Conservation (phyloP, 2,113 vertebrate species). For the Ifrita kowaldi region DNA sequence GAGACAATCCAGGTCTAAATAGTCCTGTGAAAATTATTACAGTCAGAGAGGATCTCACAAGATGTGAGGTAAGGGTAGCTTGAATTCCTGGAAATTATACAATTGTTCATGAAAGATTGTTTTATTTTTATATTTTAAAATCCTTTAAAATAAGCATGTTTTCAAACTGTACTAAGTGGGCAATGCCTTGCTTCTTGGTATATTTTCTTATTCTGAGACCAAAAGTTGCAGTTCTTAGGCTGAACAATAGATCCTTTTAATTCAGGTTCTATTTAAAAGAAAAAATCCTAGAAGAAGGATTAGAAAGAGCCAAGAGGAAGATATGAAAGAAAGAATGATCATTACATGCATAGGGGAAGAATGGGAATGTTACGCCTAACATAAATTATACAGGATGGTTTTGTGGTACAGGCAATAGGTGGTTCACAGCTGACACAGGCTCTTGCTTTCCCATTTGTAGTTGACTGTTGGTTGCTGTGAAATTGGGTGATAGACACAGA, state of each 20-base stretch:
- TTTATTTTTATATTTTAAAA: slow-evolving; percentile 46
- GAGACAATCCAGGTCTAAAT: neutral
- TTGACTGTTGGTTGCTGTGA: neutral
- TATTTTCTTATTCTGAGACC: neutral
- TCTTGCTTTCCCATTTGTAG: neutral
- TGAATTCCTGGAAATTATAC: neutral
- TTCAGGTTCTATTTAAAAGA: neutral
- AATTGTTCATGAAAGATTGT: neutral
- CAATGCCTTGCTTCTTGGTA: neutral
- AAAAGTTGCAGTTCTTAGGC: neutral
- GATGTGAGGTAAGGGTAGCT: neutral
- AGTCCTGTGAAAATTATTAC: neutral
- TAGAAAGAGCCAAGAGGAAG: neutral
- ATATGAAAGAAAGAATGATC: neutral
- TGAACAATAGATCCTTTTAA: neutral
- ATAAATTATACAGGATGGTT: neutral
- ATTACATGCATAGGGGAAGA: neutral
- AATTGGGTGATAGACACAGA: neutral
- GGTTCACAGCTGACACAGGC: neutral
- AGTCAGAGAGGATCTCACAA: neutral
- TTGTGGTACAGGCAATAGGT: neutral
- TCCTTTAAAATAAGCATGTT: neutral
- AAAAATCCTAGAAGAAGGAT: neutral
- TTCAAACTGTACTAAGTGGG: neutral
- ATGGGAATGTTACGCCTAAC: neutral